Conservation (phyloP, 1,140 invertebrate genomes). For the Bradysia coprophila region DNA sequence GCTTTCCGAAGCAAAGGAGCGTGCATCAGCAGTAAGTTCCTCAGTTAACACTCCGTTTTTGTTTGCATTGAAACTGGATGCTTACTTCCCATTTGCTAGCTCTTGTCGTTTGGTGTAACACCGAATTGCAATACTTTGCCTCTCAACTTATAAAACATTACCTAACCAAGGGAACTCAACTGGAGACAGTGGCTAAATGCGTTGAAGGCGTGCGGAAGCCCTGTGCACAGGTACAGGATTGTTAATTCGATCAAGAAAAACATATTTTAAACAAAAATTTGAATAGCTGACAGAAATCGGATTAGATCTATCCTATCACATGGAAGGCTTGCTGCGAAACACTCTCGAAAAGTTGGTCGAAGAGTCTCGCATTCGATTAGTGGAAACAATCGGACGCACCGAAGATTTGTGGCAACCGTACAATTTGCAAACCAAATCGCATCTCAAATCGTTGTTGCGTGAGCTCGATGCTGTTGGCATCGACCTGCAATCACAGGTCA, state of each 20-base stretch:
- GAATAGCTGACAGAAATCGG: constrained; percentile 36
- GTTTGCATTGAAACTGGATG: constrained; percentile 1
- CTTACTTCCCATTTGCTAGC: constrained; percentile 42
- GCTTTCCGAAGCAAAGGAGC: constrained; percentile 19
- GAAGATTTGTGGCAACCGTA: constrained; percentile 57
- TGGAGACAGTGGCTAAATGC: constrained; percentile 73
- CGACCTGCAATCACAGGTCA: constrained; percentile 16
- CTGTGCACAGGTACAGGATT: constrained; percentile 48
- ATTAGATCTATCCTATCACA: constrained; percentile 52
- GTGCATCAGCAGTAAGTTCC: constrained; percentile 17
- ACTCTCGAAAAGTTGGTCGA: constrained; percentile 32
- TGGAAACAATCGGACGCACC: constrained; percentile 48
- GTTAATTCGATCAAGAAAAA: background rate
- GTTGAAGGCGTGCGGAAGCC: constrained; percentile 57
- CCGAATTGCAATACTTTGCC: constrained; percentile 67
- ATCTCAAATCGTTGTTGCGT: constrained; percentile 25
- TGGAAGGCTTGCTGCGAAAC: constrained; percentile 56
- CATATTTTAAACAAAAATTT: no score
- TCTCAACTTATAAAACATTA: constrained; percentile 74
- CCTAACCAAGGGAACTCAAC: constrained; percentile 72
- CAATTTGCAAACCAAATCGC: constrained; percentile 39
- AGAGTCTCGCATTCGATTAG: constrained; percentile 22
- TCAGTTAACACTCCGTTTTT: background rate
- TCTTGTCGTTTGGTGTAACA: constrained; percentile 78
- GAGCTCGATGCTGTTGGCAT: constrained; percentile 29